A percentile compares a stretch with the other conserved stretches of the same genome.
These are phyloP conservation scores for Pammene aurita DNA, from an alignment of 2,888 invertebrate species.

Conservation along the genomic window DNA sequence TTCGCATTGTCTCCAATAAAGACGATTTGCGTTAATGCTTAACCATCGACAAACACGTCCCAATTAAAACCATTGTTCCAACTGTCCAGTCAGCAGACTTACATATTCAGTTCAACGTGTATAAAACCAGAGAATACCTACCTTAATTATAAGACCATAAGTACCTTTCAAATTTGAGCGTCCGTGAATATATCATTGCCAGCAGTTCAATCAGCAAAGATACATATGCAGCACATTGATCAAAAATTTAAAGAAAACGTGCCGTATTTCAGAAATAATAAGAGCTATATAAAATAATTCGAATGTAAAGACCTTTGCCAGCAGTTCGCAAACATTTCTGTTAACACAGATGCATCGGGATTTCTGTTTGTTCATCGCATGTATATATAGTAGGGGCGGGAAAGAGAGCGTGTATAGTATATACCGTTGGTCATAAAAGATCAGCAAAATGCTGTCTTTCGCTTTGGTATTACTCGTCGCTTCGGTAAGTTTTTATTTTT, in stretches of 20 bases:
- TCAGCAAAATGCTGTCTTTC: conserved; percentile 72
- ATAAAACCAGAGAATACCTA: conserved; percentile 39
- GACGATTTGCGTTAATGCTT: conserved; percentile 55
- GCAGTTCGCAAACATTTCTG: conserved; percentile 48
- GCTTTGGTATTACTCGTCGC: conserved; percentile 67
- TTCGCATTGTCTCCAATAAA: conserved; percentile 58
- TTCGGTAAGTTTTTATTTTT: conserved; percentile 62
- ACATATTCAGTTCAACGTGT: conserved; percentile 13
- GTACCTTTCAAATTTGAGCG: neutral
- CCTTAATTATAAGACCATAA: conserved; percentile 24
- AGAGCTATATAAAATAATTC: neutral
- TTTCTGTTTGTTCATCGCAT: conserved; percentile 54
- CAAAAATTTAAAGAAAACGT: conserved; percentile 36
- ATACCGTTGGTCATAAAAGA: conserved; percentile 72
- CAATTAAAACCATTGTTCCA: conserved; percentile 66
- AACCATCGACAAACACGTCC: conserved; percentile 56
- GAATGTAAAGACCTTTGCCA: conserved; percentile 3
- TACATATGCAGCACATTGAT: conserved; percentile 17
- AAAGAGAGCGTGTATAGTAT: conserved; percentile 68
- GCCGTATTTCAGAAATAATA: conserved; percentile 28
- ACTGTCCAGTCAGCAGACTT: conserved; percentile 46
- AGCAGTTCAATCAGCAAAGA: conserved; percentile 46
- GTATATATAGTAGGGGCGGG: conserved; percentile 67
- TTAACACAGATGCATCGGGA: conserved; percentile 64
- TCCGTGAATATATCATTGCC: conserved; percentile 1